phyloP scores from a whole-genome alignment of 2,797 vertebrate species.

The Phrynocephalus vlangalii region DNA sequence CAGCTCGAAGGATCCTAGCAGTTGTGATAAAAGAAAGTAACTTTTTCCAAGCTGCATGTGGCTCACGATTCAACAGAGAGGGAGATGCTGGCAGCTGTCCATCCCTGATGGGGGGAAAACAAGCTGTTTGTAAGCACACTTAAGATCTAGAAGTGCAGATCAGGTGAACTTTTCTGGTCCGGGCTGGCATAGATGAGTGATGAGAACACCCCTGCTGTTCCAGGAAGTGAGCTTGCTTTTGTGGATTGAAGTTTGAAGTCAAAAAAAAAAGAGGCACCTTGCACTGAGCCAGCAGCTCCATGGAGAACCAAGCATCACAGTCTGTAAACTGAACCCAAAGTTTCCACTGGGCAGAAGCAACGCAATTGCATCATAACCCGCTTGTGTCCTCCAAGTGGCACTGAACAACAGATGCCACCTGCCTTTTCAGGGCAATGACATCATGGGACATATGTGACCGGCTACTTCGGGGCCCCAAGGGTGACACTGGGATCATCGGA shows the following conservation, averaged over 20 bases:
- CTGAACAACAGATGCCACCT: slow-evolving; percentile 73
- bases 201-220: slow-evolving; percentile 53
- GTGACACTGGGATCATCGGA: not conserved
- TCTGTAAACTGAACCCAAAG: slow-evolving; percentile 75
- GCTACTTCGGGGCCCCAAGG: slow-evolving; percentile 32
- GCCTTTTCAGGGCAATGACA: slow-evolving; percentile 73
- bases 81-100: not conserved
- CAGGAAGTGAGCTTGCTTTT: slow-evolving; percentile 45
- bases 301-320: slow-evolving; percentile 35
- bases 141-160: slow-evolving; percentile 41
- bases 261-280: slow-evolving; percentile 29
- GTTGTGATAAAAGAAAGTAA: too few species aligned
- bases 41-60: too few species aligned
- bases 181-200: slow-evolving; percentile 29
- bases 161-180: slow-evolving; percentile 23
- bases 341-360: slow-evolving; percentile 78
- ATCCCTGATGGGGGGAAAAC: slow-evolving; percentile 5
- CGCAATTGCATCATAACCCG: slow-evolving; percentile 76
- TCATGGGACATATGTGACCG: slow-evolving; percentile 66
- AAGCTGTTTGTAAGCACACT: slow-evolving; percentile 61
- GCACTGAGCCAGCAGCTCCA: slow-evolving; percentile 46
- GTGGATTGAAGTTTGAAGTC: slow-evolving; percentile 51
- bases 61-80: not conserved
- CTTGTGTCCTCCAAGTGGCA: slow-evolving; percentile 68
- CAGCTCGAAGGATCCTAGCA: too few species aligned